These are phyloP conservation scores for Halocynthia aurantium DNA, from an alignment of 23 tunicate genomes.

Conservation along the genomic window DNA sequence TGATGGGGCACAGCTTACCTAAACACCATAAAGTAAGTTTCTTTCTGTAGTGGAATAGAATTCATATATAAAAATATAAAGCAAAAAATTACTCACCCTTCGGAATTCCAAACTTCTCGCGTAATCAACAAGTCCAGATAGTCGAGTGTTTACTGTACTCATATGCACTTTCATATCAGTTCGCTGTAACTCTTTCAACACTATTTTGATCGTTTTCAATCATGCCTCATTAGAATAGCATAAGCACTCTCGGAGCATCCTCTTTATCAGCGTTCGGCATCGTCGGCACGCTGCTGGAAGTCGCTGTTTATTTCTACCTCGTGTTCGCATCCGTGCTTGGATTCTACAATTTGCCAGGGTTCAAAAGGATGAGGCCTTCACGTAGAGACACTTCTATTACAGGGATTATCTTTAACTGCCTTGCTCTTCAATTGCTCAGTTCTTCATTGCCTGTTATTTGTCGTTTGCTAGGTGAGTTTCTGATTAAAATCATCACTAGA, in stretches of 20 bases:
- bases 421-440: slow-evolving; percentile 48
- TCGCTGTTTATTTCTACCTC: slow-evolving; percentile 47
- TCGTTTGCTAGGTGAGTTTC: slow-evolving; percentile 62
- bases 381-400: slow-evolving; percentile 58
- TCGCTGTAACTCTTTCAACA: no score
- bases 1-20: no score
- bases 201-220: no score
- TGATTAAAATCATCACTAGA: no score
- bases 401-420: slow-evolving; percentile 75
- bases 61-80: no score
- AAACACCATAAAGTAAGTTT: no score
- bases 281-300: slow-evolving; percentile 71
- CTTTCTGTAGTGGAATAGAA: no score
- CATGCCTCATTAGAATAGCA: slow-evolving; percentile 1
- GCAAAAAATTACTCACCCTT: no score
- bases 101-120: no score
- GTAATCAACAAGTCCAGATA: no score
- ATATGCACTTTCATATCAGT: no score
- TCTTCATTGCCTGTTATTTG: slow-evolving; percentile 81
- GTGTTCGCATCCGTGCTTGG: slow-evolving; percentile 73
- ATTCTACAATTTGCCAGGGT: slow-evolving; percentile 59
- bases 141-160: no score
- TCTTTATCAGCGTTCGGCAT: slow-evolving; percentile 85
- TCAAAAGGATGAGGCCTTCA: slow-evolving; percentile 42
- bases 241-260: slow-evolving; percentile 56